Percentiles rank a stretch among this genome's conserved stretches.
These are phyloP conservation scores for Phymatocera aterrima DNA, from an alignment of 2,888 invertebrate genomes.

Conservation along the genomic window DNA sequence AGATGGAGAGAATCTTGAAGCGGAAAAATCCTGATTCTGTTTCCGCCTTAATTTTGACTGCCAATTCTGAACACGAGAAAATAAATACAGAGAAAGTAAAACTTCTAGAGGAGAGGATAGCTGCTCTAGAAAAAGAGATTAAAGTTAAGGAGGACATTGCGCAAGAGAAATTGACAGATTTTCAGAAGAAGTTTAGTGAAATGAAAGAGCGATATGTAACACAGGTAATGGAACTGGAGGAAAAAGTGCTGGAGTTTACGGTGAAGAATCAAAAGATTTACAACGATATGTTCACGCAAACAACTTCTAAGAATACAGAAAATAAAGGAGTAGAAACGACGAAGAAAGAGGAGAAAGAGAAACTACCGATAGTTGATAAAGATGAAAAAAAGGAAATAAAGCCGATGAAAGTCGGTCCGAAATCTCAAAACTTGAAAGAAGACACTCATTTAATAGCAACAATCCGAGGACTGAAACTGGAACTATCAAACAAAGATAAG, in stretches of 20 bases:
- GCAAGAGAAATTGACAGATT: conserved; percentile 82
- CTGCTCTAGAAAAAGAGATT: conserved; percentile 83
- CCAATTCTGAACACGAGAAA: conserved; percentile 69
- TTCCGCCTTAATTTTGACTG: conserved; percentile 81
- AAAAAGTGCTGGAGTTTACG: conserved; percentile 60
- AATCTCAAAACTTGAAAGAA: conserved; percentile 78
- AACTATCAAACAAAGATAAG: conserved; percentile 85
- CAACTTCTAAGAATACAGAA: conserved; percentile 59
- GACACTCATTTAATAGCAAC: conserved; percentile 88
- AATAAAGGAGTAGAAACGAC: conserved; percentile 60
- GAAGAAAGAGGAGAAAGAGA: conserved; percentile 61
- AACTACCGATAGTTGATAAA: conserved; percentile 55
- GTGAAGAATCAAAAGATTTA: conserved; percentile 60
- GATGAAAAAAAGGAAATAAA: conserved; percentile 60
- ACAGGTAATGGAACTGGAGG: conserved; percentile 74
- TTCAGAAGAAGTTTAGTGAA: conserved; percentile 86
- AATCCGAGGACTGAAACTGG: conserved; percentile 86
- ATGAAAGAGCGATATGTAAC: conserved; percentile 87
- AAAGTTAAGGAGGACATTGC: conserved; percentile 84
- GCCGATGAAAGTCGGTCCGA: conserved; percentile 57
- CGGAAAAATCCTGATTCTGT: conserved; percentile 90
- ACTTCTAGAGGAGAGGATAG: conserved; percentile 84
- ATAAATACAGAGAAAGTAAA: conserved; percentile 72
- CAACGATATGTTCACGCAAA: conserved; percentile 66
- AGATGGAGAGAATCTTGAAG: conserved; percentile 88